These are phyloP conservation scores for Hyles euphorbiae DNA, from an alignment of 1,140 invertebrate genomes.

Conservation along the genomic window DNA sequence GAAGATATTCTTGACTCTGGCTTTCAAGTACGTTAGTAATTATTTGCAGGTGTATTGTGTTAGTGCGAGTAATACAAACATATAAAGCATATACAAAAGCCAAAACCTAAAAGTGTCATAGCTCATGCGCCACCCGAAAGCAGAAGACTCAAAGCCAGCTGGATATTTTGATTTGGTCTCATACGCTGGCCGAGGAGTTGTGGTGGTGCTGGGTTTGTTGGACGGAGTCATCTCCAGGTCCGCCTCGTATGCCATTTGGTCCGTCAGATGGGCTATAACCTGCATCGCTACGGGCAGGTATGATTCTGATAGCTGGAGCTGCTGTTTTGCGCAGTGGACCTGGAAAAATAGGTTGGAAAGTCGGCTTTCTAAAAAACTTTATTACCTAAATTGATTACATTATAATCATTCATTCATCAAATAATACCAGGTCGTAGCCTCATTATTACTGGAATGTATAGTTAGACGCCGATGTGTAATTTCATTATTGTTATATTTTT, in stretches of 20 bases:
- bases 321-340: conserved; percentile 53
- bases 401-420: no score
- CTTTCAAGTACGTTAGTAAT: no score
- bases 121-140: conserved; percentile 29
- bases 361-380: no score
- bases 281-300: conserved; percentile 78
- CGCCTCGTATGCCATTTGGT: conserved; percentile 76
- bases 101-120: conserved; percentile 8
- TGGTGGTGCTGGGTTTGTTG: conserved; percentile 35
- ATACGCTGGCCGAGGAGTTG: not conserved
- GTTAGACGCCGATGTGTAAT: no score
- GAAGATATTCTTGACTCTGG: no score
- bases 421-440: no score
- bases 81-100: conserved; percentile 5
- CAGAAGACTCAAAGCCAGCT: conserved; percentile 11
- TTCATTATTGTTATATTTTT: no score
- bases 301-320: conserved; percentile 60
- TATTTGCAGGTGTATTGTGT: no score
- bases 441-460: no score
- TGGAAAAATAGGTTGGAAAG: conserved; percentile 22
- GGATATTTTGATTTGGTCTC: not conserved
- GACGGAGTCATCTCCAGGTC: conserved; percentile 42
- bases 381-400: no score
- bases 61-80: no score
- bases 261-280: conserved; percentile 75